These are phyloP conservation scores for Turritopsis dohrnii DNA, from an alignment of 30 jellyfish, hydroid and myxozoan species.

Conservation along the genomic window DNA sequence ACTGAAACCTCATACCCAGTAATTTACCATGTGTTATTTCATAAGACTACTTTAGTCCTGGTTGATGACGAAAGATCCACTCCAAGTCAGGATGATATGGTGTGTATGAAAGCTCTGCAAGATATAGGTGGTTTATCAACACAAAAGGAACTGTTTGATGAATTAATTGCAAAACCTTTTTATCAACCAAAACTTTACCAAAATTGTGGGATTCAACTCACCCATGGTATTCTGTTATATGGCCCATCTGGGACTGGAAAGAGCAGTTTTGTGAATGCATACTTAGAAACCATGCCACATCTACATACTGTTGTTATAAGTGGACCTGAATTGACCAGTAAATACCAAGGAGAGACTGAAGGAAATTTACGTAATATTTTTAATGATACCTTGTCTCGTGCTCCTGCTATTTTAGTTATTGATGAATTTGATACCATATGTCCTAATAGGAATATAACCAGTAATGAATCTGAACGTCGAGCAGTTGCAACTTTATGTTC, in stretches of 20 bases:
- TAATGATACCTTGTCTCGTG: slow-evolving; percentile 49
- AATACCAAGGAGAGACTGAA: slow-evolving; percentile 91
- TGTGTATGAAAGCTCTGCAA: neutral
- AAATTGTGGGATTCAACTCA: slow-evolving; percentile 35
- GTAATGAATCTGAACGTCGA: slow-evolving; percentile 75
- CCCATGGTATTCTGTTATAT: slow-evolving; percentile 77
- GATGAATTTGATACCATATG: slow-evolving; percentile 97
- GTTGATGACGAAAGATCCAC: neutral
- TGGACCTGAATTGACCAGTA: slow-evolving; percentile 92
- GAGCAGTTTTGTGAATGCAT: slow-evolving; percentile 67
- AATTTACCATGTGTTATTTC: neutral
- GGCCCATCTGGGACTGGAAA: slow-evolving; percentile 99
- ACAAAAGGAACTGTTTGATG: neutral
- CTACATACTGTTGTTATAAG: slow-evolving; percentile 47
- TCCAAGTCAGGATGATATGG: neutral
- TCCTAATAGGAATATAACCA: slow-evolving; percentile 66
- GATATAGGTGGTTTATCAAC: slow-evolving; percentile 24
- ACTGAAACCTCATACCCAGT: neutral
- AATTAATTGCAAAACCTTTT: slow-evolving; percentile 12
- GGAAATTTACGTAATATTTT: slow-evolving; percentile 62
- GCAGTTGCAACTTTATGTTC: slow-evolving; percentile 79
- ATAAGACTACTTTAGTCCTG: slow-evolving; percentile 7
- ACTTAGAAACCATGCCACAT: slow-evolving; percentile 42
- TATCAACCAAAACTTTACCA: slow-evolving; percentile 9
- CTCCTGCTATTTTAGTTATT: slow-evolving; percentile 77